phyloP scores from a whole-genome alignment of 2,113 vertebrate species.

The Myrmecophaga tridactyla region DNA sequence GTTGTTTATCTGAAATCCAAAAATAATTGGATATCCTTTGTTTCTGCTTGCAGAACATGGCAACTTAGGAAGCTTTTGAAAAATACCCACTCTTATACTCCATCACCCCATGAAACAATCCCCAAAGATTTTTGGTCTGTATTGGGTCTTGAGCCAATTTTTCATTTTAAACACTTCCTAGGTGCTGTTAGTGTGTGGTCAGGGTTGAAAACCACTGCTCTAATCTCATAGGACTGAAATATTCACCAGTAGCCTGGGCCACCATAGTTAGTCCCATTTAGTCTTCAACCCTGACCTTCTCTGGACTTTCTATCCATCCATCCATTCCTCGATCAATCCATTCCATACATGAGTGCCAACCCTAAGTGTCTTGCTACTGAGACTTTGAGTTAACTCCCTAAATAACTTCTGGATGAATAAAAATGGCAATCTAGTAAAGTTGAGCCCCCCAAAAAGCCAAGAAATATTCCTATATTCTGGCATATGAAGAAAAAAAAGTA shows the following conservation, averaged over 20 bases:
- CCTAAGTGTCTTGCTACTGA: not conserved
- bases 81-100: not conserved
- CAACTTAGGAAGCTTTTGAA: not conserved
- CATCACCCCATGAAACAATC: too few relatives aligned
- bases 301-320: not conserved
- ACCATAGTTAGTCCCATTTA: not conserved
- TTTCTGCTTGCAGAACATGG: constrained; percentile 20
- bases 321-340: not conserved
- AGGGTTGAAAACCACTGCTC: not conserved
- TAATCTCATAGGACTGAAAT: not conserved
- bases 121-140: not conserved
- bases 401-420: not conserved
- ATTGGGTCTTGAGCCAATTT: not conserved
- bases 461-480: not conserved
- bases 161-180: not conserved
- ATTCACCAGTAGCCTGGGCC: not conserved
- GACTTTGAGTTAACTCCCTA: not conserved
- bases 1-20: not conserved
- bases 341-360: not conserved
- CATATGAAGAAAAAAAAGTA: not conserved
- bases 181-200: not conserved
- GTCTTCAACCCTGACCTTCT: not conserved
- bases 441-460: not conserved
- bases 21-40: not conserved
- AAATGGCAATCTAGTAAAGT: constrained; percentile 1